Conservation (phyloP, 2,113 vertebrate species). For the Mobula hypostoma region DNA sequence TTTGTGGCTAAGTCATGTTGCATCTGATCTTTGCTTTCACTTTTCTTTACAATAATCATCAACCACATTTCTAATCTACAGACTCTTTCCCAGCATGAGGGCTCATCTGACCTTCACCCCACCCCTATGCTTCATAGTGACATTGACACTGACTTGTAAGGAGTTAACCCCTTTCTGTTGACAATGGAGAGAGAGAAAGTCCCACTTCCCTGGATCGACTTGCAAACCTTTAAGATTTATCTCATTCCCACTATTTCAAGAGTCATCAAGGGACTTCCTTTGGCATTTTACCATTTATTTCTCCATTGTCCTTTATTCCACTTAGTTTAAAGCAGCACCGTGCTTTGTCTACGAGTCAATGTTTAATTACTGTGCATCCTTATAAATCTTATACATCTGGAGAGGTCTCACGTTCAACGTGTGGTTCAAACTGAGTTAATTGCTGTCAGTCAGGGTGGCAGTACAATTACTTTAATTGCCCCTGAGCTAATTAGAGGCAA, state of each 20-base stretch:
- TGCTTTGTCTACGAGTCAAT: not conserved
- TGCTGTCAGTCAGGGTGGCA: not conserved
- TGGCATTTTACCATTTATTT: not conserved
- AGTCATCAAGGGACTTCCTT: not conserved
- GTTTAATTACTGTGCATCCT: slow-evolving; percentile 21
- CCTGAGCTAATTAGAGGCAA: not conserved
- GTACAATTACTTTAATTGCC: not conserved
- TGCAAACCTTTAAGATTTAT: not conserved
- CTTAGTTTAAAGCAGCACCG: not conserved
- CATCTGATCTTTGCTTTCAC: not conserved
- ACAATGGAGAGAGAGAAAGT: not conserved
- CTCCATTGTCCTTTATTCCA: not conserved
- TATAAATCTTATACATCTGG: not conserved
- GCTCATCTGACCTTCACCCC: not conserved
- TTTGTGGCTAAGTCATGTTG: not conserved
- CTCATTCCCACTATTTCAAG: not conserved
- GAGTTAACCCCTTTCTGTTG: not conserved
- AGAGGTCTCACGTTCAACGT: not conserved
- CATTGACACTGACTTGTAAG: not conserved
- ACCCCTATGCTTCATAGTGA: not conserved
- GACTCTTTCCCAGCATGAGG: not conserved
- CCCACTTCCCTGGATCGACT: not conserved
- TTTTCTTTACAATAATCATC: slow-evolving; percentile 27
- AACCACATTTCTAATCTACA: not conserved
- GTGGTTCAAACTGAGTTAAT: not conserved